Base-by-base conservation (phyloP, 1,140 invertebrate genomes). In the Prorops nasuta region DNA sequence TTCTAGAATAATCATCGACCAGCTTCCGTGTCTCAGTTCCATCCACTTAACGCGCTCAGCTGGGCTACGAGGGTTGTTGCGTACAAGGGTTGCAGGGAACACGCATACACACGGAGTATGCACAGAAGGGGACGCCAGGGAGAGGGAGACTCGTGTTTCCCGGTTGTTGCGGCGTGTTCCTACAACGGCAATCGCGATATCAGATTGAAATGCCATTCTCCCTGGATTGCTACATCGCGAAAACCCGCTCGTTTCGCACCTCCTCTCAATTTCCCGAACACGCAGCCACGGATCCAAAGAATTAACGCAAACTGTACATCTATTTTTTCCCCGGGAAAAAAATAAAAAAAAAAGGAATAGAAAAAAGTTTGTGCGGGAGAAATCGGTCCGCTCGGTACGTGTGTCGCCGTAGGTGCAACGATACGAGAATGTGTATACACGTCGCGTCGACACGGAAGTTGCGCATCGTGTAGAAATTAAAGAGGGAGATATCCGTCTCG, bases 171-270 rank as follows among this genome's bases (percentile, higher is more conserved):
- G 53, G 54, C 51, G 18, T 60, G 57, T 58, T 58, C 49, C 21
- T 56, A 56, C 60, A 52, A 50, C 49, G 51, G 51, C 57, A 47
- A 59, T 55, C 51, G 48, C 46, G 58, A 62, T 66, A 66, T 66
- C 63, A 58, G 66, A 67, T 68, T 49, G 57, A 53, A 59, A 56
- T 44, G 47, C 39, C 36, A 44, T 48, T 59, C 57, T 45, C 49
- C 24, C 43, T 34, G 49, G 53, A 44, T 21, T 44, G 43, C 15
- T 35, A 46, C 49, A 44, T 56, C 49, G 36, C 46, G 53, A 49
- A 44, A 56, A 48, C 45, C 41, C 16, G 37, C 44, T 46, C 48
- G 35, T 16, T 37, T 10, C 35, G 31, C 44, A 44, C 16, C 15
- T n/a, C 8, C 31, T 7, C 18, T 28, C 42, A 20, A 42, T 31